A percentile compares a stretch with the other conserved stretches of the same genome.
phyloP scores from a whole-genome alignment of 2,888 invertebrate species.

The Pristionchus fissidentatus region DNA sequence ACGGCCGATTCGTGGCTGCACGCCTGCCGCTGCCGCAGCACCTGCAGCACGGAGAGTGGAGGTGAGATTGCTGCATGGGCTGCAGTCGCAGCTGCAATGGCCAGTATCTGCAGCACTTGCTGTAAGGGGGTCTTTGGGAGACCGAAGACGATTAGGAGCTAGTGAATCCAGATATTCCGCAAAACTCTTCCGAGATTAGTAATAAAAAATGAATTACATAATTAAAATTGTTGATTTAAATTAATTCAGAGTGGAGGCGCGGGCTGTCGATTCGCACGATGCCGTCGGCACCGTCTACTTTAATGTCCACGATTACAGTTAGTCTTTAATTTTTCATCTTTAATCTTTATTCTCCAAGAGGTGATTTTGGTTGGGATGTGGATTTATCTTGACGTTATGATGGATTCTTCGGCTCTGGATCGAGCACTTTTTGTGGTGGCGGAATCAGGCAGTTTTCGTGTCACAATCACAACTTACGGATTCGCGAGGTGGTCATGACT shows the following conservation, averaged over 20 bases:
- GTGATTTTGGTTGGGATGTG: no score
- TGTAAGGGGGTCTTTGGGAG: not conserved
- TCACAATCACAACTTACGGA: no score
- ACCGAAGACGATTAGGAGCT: no score
- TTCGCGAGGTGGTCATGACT: no score
- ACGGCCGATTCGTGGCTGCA: constrained; percentile 51
- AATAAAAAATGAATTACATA: not conserved
- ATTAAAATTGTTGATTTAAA: not conserved
- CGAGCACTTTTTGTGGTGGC: no score
- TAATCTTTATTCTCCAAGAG: no score
- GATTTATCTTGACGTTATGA: no score
- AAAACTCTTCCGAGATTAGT: not conserved
- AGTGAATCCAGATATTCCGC: no score
- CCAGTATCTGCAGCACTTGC: not conserved
- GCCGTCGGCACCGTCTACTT: constrained; percentile 31
- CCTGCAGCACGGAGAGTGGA: constrained; percentile 68
- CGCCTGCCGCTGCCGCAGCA: constrained; percentile 62
- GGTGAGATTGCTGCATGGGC: not conserved
- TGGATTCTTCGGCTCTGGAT: no score
- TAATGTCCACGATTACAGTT: constrained; percentile 42
- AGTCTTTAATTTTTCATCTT: no score
- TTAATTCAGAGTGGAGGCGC: constrained; percentile 32
- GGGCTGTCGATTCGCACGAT: not conserved
- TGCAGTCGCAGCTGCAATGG: not conserved
- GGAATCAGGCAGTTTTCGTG: no score